phyloP scores from a whole-genome alignment of 2,797 vertebrate genomes.

The Cirrhinus molitorella region DNA sequence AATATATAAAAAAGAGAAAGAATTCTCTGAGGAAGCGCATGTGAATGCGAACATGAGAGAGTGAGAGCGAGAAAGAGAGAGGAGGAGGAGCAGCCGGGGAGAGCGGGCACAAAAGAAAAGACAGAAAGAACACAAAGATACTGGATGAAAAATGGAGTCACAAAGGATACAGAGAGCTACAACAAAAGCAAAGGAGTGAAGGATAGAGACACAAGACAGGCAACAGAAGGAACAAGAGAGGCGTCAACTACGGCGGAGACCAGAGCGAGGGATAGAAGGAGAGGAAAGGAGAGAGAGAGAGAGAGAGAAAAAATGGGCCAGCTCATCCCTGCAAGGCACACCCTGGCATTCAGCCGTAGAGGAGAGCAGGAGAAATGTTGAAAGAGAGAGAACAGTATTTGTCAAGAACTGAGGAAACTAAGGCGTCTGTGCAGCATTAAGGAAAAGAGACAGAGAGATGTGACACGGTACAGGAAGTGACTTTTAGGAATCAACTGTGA shows the following conservation, averaged over 20 bases:
- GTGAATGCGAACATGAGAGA: constrained; percentile 49
- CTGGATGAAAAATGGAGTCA: constrained; percentile 36
- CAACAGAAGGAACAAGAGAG: constrained; percentile 31
- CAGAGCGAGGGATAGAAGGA: constrained; percentile 22
- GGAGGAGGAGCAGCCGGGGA: neutral
- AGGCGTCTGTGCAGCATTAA: constrained; percentile 37
- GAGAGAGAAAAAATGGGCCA: constrained; percentile 58
- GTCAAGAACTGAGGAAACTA: constrained; percentile 48
- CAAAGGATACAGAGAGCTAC: constrained; percentile 35
- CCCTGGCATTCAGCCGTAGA: constrained; percentile 52
- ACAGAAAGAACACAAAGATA: constrained; percentile 30
- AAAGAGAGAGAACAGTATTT: constrained; percentile 47
- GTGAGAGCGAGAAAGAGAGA: constrained; percentile 26
- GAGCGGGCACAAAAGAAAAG: constrained; percentile 22
- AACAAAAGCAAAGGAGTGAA: constrained; percentile 23
- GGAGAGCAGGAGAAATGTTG: constrained; percentile 43
- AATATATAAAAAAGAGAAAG: constrained; percentile 48
- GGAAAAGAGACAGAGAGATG: constrained; percentile 32
- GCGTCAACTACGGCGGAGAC: constrained; percentile 7
- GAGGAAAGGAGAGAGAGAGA: constrained; percentile 32
- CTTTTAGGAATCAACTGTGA: constrained; percentile 41
- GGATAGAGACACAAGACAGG: constrained; percentile 30
- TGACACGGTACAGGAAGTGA: constrained; percentile 37
- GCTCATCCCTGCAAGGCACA: constrained; percentile 55
- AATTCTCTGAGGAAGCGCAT: constrained; percentile 44